Conservation (phyloP, 2,888 invertebrate genomes). For the Zaprionus lineosus region DNA sequence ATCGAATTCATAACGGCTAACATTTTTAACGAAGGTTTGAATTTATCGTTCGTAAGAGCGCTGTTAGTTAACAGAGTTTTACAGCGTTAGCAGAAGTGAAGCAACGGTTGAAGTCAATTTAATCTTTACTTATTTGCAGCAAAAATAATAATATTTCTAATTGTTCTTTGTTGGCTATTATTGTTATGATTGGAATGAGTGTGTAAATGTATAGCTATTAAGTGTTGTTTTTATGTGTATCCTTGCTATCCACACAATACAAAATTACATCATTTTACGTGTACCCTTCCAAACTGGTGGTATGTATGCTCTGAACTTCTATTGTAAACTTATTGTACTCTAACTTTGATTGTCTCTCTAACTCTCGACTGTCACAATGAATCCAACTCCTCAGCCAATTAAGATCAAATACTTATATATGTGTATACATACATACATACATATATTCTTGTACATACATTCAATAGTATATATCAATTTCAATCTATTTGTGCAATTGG, state of each 20-base stretch:
- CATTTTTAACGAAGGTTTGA: too few species aligned
- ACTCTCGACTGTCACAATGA: constrained; percentile 11
- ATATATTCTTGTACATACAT: constrained; percentile 8
- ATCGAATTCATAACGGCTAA: too few species aligned
- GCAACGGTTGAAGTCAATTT: too few species aligned
- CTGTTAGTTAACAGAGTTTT: too few species aligned
- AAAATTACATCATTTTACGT: constrained; percentile 70
- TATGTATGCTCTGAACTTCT: constrained; percentile 69
- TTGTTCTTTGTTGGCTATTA: background rate
- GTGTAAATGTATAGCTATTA: constrained; percentile 31
- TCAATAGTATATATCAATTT: constrained; percentile 41
- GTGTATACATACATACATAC: constrained; percentile 14
- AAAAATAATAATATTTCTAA: too few species aligned
- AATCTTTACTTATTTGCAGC: too few species aligned
- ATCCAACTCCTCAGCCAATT: background rate
- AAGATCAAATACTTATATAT: constrained; percentile 3
- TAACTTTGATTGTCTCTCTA: constrained; percentile 16
- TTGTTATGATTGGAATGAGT: constrained; percentile 7
- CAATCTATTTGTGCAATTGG: constrained; percentile 72
- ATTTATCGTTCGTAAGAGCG: too few species aligned
- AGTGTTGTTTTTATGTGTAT: constrained; percentile 38
- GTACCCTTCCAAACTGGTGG: constrained; percentile 77
- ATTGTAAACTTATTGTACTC: constrained; percentile 36
- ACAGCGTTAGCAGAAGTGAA: too few species aligned
- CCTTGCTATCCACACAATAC: constrained; percentile 47